A percentile compares a stretch with the other conserved stretches of the same genome.
Evolutionary conservation across 2,797 vertebrate genomes (phyloP).

Genomic region (Numenius phaeopus): DNA sequence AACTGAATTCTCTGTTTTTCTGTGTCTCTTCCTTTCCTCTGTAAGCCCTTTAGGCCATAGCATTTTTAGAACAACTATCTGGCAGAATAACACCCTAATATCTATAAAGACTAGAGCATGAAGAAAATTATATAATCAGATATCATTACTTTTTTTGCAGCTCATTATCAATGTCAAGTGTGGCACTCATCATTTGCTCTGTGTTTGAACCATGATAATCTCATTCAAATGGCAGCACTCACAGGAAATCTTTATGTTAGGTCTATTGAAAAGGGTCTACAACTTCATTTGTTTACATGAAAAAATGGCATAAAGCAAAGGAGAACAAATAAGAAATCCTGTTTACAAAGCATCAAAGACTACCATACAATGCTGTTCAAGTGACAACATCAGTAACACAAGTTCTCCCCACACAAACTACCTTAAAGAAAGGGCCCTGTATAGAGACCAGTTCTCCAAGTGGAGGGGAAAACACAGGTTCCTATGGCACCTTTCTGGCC

Average conservation of each 20-base stretch:
- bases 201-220: background rate
- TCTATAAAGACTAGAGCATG: accelerated
- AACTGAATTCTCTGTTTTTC: background rate
- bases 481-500: background rate
- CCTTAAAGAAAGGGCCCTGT: accelerated
- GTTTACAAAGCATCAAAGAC: background rate
- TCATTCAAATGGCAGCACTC: background rate
- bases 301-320: background rate
- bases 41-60: background rate
- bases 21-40: background rate
- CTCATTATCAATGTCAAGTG: background rate
- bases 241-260: background rate
- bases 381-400: background rate
- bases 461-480: background rate
- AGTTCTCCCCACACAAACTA: background rate
- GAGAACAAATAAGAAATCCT: background rate
- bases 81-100: background rate
- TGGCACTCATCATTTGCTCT: background rate
- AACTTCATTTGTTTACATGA: background rate
- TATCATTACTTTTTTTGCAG: background rate
- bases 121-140: background rate
- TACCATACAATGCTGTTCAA: background rate
- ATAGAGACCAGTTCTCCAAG: background rate
- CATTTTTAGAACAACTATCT: background rate
- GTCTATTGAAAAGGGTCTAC: background rate